These are phyloP conservation scores for Bothrops jararaca DNA, from an alignment of 2,113 vertebrate species.

Conservation along the genomic window DNA sequence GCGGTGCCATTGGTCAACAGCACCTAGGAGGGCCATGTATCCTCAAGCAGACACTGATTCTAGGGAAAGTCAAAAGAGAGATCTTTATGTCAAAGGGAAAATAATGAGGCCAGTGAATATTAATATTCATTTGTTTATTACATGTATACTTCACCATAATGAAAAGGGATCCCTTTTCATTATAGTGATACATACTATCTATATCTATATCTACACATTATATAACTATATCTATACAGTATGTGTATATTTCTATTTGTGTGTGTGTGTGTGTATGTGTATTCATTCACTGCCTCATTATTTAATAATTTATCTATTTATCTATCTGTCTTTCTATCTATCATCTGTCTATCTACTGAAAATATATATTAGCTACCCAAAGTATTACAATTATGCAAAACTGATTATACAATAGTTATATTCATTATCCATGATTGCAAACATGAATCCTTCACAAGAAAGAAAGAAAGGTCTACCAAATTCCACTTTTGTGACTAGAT, in stretches of 20 bases:
- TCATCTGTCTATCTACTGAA: not conserved
- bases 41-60: not conserved
- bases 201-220: too few species aligned
- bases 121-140: not conserved
- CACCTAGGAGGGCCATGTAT: not conserved
- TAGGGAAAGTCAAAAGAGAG: not conserved
- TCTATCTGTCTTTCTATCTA: too few species aligned
- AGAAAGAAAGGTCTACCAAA: constrained; percentile 30
- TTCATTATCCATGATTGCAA: not conserved
- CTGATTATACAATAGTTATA: too few species aligned
- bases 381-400: too few species aligned
- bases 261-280: too few species aligned
- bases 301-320: too few species aligned
- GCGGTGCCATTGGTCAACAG: not conserved
- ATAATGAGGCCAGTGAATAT: not conserved
- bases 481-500: constrained; percentile 4
- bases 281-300: too few species aligned
- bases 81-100: not conserved
- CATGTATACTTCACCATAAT: not conserved
- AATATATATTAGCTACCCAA: not conserved
- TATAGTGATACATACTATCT: not conserved
- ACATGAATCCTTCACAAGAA: not conserved
- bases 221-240: too few species aligned
- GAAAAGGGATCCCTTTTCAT: not conserved
- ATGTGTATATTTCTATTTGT: too few species aligned